Evolutionary conservation across 2,113 vertebrate species (phyloP).

Genomic region (Scortum barcoo): DNA sequence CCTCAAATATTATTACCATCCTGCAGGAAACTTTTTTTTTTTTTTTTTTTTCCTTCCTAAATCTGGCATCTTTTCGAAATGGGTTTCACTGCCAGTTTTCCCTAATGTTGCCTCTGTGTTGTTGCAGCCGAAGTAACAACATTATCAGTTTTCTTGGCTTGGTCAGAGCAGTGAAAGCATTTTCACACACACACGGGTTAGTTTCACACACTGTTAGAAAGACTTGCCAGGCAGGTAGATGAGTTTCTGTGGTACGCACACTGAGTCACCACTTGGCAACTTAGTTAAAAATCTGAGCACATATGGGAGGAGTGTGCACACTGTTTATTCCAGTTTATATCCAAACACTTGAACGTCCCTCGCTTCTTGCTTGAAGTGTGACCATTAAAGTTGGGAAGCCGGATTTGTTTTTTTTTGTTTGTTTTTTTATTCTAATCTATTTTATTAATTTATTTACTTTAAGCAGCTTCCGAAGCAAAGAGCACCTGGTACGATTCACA

Average conservation of each 20-base stretch:
- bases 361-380: not conserved
- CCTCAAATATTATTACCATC: not conserved
- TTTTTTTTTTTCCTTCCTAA: not conserved
- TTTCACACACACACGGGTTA: too few species aligned
- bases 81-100: not conserved
- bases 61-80: not conserved
- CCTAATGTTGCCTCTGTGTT: slow-evolving; percentile 28
- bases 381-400: not conserved
- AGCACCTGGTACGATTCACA: slow-evolving; percentile 13
- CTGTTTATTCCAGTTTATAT: not conserved
- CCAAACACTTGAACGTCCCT: not conserved
- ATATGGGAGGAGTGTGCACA: slow-evolving; percentile 19
- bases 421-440: not conserved
- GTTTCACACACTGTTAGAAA: slow-evolving; percentile 26
- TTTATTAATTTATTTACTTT: slow-evolving; percentile 6
- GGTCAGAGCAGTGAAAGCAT: not conserved
- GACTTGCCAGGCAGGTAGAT: slow-evolving; percentile 8
- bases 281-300: not conserved
- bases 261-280: not conserved
- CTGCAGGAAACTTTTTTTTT: not conserved
- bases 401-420: not conserved
- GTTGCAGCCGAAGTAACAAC: not conserved
- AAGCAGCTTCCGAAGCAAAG: not conserved
- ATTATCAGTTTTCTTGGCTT: slow-evolving; percentile 11
- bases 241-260: not conserved